Evolutionary conservation across 2,113 vertebrate species (phyloP), one percentile per base, ranked within the genome.

Genomic region (Dipodomys ordii): DNA sequence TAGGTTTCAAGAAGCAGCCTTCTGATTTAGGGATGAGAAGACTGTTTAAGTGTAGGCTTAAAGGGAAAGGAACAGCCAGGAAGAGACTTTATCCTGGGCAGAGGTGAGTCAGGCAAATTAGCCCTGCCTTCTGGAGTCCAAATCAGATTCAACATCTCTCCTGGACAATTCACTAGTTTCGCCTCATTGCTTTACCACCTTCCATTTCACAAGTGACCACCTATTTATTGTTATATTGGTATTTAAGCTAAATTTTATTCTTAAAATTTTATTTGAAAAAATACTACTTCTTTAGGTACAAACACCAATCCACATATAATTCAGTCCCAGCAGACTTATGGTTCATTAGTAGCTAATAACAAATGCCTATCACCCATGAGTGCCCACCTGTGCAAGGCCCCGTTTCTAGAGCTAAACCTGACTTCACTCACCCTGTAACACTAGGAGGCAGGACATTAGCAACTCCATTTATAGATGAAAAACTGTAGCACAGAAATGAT

Each of bases 231-330:
- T 30, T 83, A 49, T 74, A 78, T 15, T 90, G 39, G 9, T 28
- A 87, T 87, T 90, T 44, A 60, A 78, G 53, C 19, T 57, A 79
- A 71, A 46, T 95, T 76, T 76, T 76, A 91, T 84, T 23, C 64
- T 39, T 39, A 0, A 72, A 71, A 46, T 93, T 80, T 23, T n/a
- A n/a, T n/a, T n/a, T 69, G 39, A 25, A 64, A 68, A 86, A 68
- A 12, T 11, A 77, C 64, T 53, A 65, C 49, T 92, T 77, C 60
- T 92, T 89, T 49, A 93, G 65, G 32, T 27, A 68, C 7, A 30
- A 79, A 93, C n/a, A 80, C 15, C 28, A 46, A 80, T 76, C 76
- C 78, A 83, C 15, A 76, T 27, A 46, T 22, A 69, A 79, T 65
- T 92, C 22, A 76, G 83, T 39, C 10, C 22, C 27, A 68, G 82